These are phyloP conservation scores for Orthosia incerta DNA, from an alignment of 2,888 invertebrate genomes.

Conservation along the genomic window DNA sequence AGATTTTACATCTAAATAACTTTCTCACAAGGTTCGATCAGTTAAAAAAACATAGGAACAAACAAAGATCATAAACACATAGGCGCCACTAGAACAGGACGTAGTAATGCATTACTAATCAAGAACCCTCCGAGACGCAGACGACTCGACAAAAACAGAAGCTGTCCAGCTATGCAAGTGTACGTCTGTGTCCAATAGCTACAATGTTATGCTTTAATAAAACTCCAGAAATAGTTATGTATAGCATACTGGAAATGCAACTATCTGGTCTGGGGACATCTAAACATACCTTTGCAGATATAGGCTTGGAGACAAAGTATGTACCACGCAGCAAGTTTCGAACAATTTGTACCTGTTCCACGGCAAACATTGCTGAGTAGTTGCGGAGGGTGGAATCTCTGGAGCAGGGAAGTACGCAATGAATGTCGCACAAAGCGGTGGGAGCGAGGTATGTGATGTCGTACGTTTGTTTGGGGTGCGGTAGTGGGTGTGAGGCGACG, in stretches of 20 bases:
- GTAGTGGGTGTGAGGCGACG: constrained; percentile 88
- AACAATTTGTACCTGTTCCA: constrained; percentile 70
- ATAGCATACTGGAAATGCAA: constrained; percentile 87
- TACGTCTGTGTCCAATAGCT: constrained; percentile 73
- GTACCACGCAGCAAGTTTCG: constrained; percentile 76
- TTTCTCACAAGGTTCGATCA: background rate
- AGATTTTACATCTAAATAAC: background rate
- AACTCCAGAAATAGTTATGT: constrained; percentile 84
- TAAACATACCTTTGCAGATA: constrained; percentile 86
- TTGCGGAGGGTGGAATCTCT: background rate
- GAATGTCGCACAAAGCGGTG: constrained; percentile 59
- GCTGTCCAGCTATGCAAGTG: constrained; percentile 58
- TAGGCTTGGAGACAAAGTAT: constrained; percentile 88
- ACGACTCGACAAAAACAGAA: constrained; percentile 46
- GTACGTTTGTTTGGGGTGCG: constrained; percentile 73
- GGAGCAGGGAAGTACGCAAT: constrained; percentile 67
- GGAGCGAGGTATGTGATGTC: constrained; percentile 65
- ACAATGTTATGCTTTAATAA: constrained; percentile 86
- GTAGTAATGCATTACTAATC: constrained; percentile 55
- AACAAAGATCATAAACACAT: constrained; percentile 10
- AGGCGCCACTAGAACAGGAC: constrained; percentile 47
- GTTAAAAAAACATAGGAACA: background rate
- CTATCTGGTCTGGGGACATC: constrained; percentile 87
- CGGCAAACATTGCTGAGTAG: constrained; percentile 72
- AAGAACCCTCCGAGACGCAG: constrained; percentile 30